A percentile compares a stretch with the other conserved stretches of the same genome.
Conservation (phyloP, 1,140 invertebrate species). For the Copidosoma floridanum region DNA sequence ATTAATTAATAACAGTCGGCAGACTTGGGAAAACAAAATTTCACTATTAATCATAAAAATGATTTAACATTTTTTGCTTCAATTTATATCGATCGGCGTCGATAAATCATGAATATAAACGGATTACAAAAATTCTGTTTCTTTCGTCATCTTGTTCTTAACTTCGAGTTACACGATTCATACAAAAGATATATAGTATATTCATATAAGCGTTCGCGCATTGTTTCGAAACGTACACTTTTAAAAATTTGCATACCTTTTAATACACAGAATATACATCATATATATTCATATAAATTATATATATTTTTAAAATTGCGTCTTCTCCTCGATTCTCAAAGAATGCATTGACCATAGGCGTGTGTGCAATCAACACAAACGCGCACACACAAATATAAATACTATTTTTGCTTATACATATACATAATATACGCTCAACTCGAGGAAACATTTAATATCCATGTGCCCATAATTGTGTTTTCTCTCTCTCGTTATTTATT, state of each 20-base stretch:
- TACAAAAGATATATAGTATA: conserved; percentile 25
- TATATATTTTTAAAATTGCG: conserved; percentile 10
- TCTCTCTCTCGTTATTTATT: too few species aligned
- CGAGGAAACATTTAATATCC: neutral
- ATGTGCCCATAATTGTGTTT: too few species aligned
- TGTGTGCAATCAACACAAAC: conserved; percentile 13
- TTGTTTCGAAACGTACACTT: conserved; percentile 1
- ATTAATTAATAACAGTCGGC: conserved; percentile 1
- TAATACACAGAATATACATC: conserved; percentile 34
- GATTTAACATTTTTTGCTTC: neutral
- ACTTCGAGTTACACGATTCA: neutral
- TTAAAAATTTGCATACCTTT: conserved; percentile 3
- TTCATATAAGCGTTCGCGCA: conserved; percentile 9
- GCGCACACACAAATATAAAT: conserved; percentile 13
- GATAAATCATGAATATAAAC: neutral
- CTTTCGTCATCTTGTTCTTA: neutral
- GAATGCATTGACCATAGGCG: neutral
- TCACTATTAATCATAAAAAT: too few species aligned
- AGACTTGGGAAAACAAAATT: conserved; percentile 2
- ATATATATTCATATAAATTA: conserved; percentile 31
- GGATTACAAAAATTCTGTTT: neutral
- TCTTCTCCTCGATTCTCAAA: neutral
- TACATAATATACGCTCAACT: neutral
- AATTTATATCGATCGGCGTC: neutral
- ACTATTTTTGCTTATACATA: neutral